Evolutionary conservation across 2,797 vertebrate genomes (phyloP).

Genomic region (Erithacus rubecula): DNA sequence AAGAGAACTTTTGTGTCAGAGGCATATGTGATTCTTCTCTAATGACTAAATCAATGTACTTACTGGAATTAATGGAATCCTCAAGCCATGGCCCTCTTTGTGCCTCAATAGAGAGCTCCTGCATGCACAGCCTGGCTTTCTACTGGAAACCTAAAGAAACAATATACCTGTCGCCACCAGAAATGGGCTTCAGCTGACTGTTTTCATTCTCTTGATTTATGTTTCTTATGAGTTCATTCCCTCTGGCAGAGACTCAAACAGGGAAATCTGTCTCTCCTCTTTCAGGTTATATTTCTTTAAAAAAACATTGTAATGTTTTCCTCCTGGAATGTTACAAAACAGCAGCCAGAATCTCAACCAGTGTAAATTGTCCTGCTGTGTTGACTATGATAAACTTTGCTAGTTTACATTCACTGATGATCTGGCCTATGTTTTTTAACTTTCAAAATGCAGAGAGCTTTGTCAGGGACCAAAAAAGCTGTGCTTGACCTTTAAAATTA

Average conservation of each 20-base stretch:
- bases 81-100: background rate
- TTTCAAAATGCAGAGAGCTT: background rate
- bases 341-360: background rate
- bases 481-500: conserved; percentile 39
- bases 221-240: background rate
- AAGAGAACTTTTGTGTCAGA: background rate
- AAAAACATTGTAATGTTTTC: background rate
- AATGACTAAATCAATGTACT: background rate
- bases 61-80: background rate
- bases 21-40: background rate
- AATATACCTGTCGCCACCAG: background rate
- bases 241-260: background rate
- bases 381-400: background rate
- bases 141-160: background rate
- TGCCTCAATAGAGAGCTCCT: background rate
- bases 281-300: conserved; percentile 11
- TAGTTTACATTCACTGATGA: background rate
- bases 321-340: background rate
- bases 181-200: background rate
- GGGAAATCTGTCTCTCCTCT: conserved; percentile 23
- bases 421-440: background rate
- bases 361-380: conserved; percentile 1
- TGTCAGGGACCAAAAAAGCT: background rate
- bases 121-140: background rate
- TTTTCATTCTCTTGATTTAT: conserved; percentile 31